phyloP scores from a whole-genome alignment of 2,888 invertebrate genomes.

The Ctenicera cuprea region DNA sequence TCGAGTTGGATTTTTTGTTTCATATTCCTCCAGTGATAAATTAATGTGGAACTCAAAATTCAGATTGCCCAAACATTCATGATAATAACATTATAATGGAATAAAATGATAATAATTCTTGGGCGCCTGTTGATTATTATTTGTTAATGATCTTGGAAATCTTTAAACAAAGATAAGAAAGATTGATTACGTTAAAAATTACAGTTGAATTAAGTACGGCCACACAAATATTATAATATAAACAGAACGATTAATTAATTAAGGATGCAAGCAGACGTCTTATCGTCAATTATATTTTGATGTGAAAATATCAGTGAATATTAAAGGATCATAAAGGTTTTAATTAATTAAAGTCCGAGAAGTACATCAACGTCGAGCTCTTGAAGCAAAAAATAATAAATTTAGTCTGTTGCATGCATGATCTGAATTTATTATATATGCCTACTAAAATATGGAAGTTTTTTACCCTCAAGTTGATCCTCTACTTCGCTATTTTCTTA shows the following conservation, averaged over 20 bases:
- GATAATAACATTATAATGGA: conserved; percentile 10
- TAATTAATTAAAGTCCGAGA: conserved; percentile 2
- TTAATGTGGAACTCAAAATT: background rate
- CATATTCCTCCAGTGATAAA: background rate
- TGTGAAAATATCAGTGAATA: conserved; percentile 8
- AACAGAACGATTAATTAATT: conserved; percentile 19
- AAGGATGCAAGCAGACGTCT: background rate
- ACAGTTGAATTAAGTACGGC: background rate
- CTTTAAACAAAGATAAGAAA: conserved; percentile 7
- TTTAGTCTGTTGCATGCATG: too few species aligned
- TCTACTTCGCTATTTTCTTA: too few species aligned
- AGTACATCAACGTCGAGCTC: background rate
- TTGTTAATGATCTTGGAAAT: conserved; percentile 17
- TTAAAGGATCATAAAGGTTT: background rate
- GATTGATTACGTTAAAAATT: conserved; percentile 5
- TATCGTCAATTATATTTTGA: conserved; percentile 15
- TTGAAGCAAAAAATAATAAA: too few species aligned
- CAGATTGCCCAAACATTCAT: background rate
- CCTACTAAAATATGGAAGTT: too few species aligned
- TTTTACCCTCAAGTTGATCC: too few species aligned
- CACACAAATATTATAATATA: conserved; percentile 12
- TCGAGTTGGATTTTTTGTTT: background rate
- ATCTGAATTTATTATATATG: too few species aligned
- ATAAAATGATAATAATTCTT: conserved; percentile 12
- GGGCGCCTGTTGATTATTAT: background rate